These are phyloP conservation scores for Thomomys bottae DNA, from an alignment of 2,113 vertebrate genomes.

Conservation along the genomic window DNA sequence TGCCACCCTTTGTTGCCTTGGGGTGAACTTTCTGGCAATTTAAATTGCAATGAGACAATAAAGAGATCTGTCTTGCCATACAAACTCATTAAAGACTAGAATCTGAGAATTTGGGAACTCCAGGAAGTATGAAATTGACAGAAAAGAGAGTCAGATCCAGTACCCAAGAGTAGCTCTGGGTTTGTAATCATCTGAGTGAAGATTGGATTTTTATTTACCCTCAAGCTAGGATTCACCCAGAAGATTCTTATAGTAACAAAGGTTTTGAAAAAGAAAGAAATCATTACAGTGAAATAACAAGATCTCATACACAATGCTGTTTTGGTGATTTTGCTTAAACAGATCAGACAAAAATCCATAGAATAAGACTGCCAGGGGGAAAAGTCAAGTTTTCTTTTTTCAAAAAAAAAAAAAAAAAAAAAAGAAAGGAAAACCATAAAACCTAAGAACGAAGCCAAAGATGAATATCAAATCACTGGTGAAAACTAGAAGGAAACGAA, in stretches of 20 bases:
- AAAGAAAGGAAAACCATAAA: too few relatives aligned
- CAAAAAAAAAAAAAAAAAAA: too few relatives aligned
- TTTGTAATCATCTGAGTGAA: slow-evolving; percentile 1
- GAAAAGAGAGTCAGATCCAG: neutral
- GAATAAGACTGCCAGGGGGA: neutral
- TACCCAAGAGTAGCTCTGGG: neutral
- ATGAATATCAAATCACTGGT: slow-evolving; percentile 21
- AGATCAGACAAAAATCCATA: slow-evolving; percentile 17
- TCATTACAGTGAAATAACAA: neutral
- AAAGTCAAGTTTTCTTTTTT: slow-evolving; percentile 44
- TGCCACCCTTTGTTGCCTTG: neutral
- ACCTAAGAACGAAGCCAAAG: slow-evolving; percentile 47
- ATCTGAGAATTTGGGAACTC: slow-evolving; percentile 1
- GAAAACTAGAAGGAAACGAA: slow-evolving; percentile 52
- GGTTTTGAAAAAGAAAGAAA: neutral
- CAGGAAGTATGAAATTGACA: neutral
- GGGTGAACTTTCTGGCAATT: neutral
- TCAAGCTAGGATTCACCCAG: neutral
- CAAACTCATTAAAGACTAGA: neutral
- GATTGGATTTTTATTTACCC: slow-evolving; percentile 3
- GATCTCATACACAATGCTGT: neutral
- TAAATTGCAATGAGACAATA: slow-evolving; percentile 13
- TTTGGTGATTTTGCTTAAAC: slow-evolving; percentile 20
- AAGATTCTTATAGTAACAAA: neutral
- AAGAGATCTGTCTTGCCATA: neutral